Evolutionary conservation across 2,797 vertebrate genomes (phyloP).

Genomic region (Manis crassicaudata): DNA sequence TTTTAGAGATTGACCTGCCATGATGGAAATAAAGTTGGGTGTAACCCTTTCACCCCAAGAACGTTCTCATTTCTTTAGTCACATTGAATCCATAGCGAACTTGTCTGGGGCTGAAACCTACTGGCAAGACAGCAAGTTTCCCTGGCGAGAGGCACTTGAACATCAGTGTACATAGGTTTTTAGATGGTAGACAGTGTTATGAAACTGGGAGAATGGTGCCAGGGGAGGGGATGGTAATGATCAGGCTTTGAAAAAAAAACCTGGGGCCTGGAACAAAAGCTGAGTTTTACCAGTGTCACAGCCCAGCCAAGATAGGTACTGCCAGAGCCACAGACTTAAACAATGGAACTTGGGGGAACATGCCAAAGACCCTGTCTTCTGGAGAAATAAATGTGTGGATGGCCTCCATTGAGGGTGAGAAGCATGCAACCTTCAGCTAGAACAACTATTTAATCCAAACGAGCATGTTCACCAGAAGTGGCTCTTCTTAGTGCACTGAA

Average conservation of each 20-base stretch:
- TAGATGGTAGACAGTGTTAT: neutral
- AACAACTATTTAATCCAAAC: neutral
- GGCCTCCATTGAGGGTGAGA: neutral
- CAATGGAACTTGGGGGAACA: neutral
- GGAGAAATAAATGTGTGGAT: neutral
- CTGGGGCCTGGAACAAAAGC: neutral
- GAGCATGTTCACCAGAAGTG: neutral
- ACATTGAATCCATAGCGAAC: too few species aligned
- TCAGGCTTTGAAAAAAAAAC: neutral
- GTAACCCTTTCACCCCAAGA: too few species aligned
- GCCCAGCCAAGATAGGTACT: neutral
- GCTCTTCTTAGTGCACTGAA: neutral
- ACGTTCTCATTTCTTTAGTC: too few species aligned
- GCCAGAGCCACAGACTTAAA: neutral
- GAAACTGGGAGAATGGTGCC: neutral
- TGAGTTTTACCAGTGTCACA: neutral
- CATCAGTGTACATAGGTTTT: neutral
- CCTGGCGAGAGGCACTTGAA: neutral
- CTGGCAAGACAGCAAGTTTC: neutral
- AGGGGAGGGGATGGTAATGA: rapidly evolving
- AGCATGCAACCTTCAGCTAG: neutral
- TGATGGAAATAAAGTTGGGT: too few species aligned
- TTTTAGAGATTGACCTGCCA: too few species aligned
- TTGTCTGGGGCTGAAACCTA: too few species aligned
- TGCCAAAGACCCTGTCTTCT: neutral